Conservation (phyloP, 1,140 invertebrate genomes). For the Nilaparvata lugens region DNA sequence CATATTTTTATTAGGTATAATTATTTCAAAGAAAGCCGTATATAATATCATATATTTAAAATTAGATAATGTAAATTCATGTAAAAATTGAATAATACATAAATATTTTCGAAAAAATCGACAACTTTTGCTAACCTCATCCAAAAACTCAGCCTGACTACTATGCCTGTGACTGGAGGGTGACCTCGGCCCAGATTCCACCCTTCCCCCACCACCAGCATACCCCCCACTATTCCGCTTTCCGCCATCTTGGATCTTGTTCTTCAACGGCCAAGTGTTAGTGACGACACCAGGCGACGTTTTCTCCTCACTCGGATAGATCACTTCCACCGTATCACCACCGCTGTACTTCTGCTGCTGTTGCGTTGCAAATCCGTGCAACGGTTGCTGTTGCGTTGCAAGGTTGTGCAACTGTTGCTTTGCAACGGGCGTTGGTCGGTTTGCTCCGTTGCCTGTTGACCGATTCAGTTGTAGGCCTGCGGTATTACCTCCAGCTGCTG, state of each 20-base stretch:
- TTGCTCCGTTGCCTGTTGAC: conserved; percentile 19
- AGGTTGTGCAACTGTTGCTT: conserved; percentile 34
- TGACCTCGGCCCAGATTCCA: no score
- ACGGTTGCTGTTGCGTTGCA: not conserved
- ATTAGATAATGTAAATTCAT: no score
- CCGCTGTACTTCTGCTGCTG: not conserved
- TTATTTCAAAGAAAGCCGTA: no score
- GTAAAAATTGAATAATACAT: no score
- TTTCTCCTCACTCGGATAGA: conserved; percentile 27
- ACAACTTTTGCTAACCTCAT: conserved; percentile 34
- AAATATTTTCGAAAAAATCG: no score
- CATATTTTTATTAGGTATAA: no score
- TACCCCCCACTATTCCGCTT: conserved; percentile 5
- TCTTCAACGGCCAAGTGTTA: conserved; percentile 56
- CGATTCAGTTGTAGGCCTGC: no score
- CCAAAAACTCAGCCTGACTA: conserved; percentile 34
- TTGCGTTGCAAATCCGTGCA: not conserved
- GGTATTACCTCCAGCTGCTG: no score
- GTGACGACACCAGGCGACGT: conserved; percentile 28
- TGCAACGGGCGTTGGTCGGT: no score
- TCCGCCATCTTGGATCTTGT: conserved; percentile 36
- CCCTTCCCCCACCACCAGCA: not conserved
- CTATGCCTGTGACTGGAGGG: not conserved
- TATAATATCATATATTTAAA: no score
- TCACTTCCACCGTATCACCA: conserved; percentile 17